phyloP scores from a whole-genome alignment of 2,888 invertebrate species.

The Phrixothrix hirtus region DNA sequence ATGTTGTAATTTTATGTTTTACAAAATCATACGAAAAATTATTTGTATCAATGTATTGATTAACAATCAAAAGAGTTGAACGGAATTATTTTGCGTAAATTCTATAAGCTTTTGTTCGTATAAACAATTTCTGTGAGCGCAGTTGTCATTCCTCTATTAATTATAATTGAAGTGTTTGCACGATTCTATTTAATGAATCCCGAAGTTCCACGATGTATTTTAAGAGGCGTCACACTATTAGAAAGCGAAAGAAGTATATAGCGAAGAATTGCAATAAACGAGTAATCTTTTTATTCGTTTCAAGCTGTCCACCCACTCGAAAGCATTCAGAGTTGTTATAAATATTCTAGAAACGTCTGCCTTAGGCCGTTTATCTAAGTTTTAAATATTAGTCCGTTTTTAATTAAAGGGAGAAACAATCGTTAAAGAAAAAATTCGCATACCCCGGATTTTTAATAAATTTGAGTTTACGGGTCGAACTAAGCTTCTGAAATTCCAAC shows the following conservation, averaged over 20 bases:
- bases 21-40: conserved; percentile 21
- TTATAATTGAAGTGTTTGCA: too few relatives aligned
- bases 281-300: conserved; percentile 18
- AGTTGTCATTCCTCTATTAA: too few relatives aligned
- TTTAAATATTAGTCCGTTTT: too few relatives aligned
- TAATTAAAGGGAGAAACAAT: conserved; percentile 14
- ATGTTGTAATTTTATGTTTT: conserved; percentile 21
- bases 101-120: too few relatives aligned
- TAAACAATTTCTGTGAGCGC: too few relatives aligned
- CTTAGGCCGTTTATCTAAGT: too few relatives aligned
- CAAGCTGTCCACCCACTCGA: conserved; percentile 16
- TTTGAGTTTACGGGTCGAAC: conserved; percentile 13
- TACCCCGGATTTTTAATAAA: conserved; percentile 25
- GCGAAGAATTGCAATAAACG: conserved; percentile 8
- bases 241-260: conserved; percentile 5
- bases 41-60: conserved; percentile 8
- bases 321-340: conserved; percentile 13
- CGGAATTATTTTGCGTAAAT: too few relatives aligned
- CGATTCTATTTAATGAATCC: too few relatives aligned
- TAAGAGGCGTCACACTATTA: neutral
- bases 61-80: conserved; percentile 7
- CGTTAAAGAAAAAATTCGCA: conserved; percentile 15
- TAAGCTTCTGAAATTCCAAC: conserved; percentile 25
- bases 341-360: conserved; percentile 12
- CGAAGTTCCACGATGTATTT: neutral